Percentiles rank a stretch among this genome's conserved stretches.
Evolutionary conservation across 2,888 invertebrate species (phyloP).

Genomic region (Trachelus troglodyta): DNA sequence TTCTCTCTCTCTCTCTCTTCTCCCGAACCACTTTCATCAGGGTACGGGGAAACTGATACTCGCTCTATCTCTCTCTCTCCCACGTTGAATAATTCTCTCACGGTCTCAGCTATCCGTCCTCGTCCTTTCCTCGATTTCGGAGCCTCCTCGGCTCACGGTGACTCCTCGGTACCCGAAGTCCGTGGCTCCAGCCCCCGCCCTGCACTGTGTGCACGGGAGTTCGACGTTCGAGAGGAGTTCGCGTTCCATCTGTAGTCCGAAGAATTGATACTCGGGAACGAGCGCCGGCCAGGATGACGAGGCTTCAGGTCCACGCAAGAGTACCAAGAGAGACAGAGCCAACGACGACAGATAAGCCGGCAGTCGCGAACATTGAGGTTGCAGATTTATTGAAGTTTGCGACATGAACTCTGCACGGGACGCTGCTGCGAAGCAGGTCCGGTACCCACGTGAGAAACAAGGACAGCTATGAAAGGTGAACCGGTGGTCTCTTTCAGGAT

Average conservation of each 20-base stretch:
- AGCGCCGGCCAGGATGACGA: too few relatives aligned
- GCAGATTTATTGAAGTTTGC: too few relatives aligned
- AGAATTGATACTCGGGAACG: background rate
- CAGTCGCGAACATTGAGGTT: too few relatives aligned
- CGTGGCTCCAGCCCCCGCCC: slow-evolving; percentile 1
- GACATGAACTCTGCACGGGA: too few relatives aligned
- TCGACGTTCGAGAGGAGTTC: background rate
- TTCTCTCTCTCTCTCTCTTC: slow-evolving; percentile 17
- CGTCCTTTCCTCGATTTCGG: slow-evolving; percentile 20
- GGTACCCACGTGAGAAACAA: too few relatives aligned
- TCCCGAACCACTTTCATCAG: background rate
- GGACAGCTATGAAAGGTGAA: too few relatives aligned
- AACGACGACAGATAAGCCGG: too few relatives aligned
- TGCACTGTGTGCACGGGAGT: background rate
- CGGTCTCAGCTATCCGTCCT: background rate
- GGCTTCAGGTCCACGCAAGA: too few relatives aligned
- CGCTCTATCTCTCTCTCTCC: slow-evolving; percentile 15
- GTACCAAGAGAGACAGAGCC: too few relatives aligned
- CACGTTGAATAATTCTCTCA: background rate
- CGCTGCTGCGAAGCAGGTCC: too few relatives aligned
- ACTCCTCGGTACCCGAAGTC: slow-evolving; percentile 10
- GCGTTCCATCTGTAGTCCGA: background rate
- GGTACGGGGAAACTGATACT: slow-evolving; percentile 4
- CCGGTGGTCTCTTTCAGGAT: too few relatives aligned
- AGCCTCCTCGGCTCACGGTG: background rate